Evolutionary conservation across 2,888 invertebrate genomes (phyloP), one percentile per base, ranked within the genome.

Genomic region (Euplexia lucipara): DNA sequence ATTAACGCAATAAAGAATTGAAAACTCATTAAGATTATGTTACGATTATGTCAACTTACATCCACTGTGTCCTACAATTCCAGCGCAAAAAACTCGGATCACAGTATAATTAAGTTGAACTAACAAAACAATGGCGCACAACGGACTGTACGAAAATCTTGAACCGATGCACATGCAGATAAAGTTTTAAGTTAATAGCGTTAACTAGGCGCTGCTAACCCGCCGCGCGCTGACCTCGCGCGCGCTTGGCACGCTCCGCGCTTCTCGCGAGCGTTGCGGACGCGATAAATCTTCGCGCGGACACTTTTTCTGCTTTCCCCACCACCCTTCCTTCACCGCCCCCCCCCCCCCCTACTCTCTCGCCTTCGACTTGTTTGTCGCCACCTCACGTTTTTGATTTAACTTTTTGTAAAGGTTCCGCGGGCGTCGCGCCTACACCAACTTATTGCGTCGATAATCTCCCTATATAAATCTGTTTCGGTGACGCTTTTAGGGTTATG

Each of bases 361-460:
- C 59, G 63, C 70, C 62, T 61, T 45, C 64, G 75, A 76, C 85
- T 88, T 87, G 88, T 89, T 89, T 90, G 90, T 88, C 90, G 83
- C 84, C 86, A 82, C 83, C 88, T 90, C 92, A 91, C 92, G 91
- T 92, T 90, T 91, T 90, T 91, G 91, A 92, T 92, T 92, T 91
- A 92, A 91, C 88, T 90, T 91, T 88, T 88, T 87, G 84, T 82
- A 86, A 86, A 85, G 83, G 83, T 79, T 79, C 79, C 80, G 78
- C 78, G 75, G 71, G 54, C 32, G 78, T 76, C 81, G 79, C 71
- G 78, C 78, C 80, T 79, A 68, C 66, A 58, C 52, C 70, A 70
- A 85, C 85, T 85, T 89, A 88, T 88, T 86, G 86, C 88, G 82
- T 82, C 87, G 85, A 87, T 89, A 88, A 88, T 84, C 83, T 81